A percentile compares a stretch with the other conserved stretches of the same genome.
Evolutionary conservation across 2,888 invertebrate species (phyloP).

Genomic region (Cephus sareptanus): DNA sequence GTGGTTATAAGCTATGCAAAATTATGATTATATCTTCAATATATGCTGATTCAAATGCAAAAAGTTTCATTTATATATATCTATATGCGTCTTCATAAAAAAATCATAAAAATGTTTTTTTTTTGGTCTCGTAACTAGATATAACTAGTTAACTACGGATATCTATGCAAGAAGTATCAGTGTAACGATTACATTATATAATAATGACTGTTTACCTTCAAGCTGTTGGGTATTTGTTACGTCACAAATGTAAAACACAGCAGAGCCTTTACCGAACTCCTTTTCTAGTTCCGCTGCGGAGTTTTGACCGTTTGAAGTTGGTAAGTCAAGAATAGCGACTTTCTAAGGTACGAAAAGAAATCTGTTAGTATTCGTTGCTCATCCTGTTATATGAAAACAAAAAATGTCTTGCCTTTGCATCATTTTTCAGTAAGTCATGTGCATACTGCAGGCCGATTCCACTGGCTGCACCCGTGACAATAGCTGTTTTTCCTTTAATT

Average conservation of each 20-base stretch:
- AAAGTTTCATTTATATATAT: too few species aligned
- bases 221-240: conserved; percentile 67
- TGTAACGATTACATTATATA: neutral
- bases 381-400: neutral
- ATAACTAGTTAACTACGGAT: too few species aligned
- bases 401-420: conserved; percentile 46
- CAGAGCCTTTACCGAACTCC: conserved; percentile 66
- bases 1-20: too few species aligned
- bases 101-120: too few species aligned
- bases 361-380: neutral
- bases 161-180: neutral
- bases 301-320: conserved; percentile 61
- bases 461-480: conserved; percentile 69
- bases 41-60: too few species aligned
- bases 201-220: conserved; percentile 51
- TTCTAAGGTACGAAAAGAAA: conserved; percentile 28
- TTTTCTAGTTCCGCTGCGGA: conserved; percentile 64
- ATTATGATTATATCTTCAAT: too few species aligned
- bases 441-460: conserved; percentile 69
- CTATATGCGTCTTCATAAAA: too few species aligned
- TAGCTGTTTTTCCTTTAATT: conserved; percentile 36
- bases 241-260: conserved; percentile 68
- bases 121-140: too few species aligned
- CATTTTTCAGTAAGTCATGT: conserved; percentile 65
- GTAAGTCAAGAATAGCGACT: conserved; percentile 62